These are phyloP conservation scores for Aporophyla nigra DNA, from an alignment of 2,888 invertebrate genomes.

Conservation along the genomic window DNA sequence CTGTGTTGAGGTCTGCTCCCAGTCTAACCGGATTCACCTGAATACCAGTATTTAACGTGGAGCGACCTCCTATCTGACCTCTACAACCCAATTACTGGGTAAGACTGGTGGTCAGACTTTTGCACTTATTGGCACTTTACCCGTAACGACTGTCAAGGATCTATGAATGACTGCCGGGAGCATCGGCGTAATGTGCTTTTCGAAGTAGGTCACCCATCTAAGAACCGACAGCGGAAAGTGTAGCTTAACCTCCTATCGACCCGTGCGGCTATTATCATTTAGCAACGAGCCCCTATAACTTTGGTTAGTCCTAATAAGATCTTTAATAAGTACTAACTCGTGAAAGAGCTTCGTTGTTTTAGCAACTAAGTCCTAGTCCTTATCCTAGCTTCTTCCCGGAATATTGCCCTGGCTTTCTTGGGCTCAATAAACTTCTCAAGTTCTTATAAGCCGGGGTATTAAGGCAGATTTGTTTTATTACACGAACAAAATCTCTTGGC, in stretches of 20 bases:
- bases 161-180: neutral
- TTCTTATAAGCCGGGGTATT: neutral
- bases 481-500: constrained; percentile 18
- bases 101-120: neutral
- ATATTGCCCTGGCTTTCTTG: constrained; percentile 11
- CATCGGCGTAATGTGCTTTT: too few relatives aligned
- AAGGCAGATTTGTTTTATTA: constrained; percentile 26
- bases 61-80: too few relatives aligned
- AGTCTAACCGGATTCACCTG: too few relatives aligned
- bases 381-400: neutral
- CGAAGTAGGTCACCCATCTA: neutral
- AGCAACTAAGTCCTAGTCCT: constrained; percentile 21
- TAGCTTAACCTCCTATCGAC: too few relatives aligned
- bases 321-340: neutral
- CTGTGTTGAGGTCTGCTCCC: too few relatives aligned
- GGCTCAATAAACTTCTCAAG: constrained; percentile 32
- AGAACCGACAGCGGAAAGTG: neutral
- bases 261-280: neutral
- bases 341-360: constrained; percentile 3
- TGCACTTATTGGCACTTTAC: neutral
- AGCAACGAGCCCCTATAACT: neutral
- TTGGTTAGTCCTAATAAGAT: constrained; percentile 1
- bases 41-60: too few relatives aligned
- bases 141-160: too few relatives aligned
- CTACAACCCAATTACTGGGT: too few relatives aligned